Conservation (phyloP, 1,140 invertebrate species). For the Neuroterus valhalla region DNA sequence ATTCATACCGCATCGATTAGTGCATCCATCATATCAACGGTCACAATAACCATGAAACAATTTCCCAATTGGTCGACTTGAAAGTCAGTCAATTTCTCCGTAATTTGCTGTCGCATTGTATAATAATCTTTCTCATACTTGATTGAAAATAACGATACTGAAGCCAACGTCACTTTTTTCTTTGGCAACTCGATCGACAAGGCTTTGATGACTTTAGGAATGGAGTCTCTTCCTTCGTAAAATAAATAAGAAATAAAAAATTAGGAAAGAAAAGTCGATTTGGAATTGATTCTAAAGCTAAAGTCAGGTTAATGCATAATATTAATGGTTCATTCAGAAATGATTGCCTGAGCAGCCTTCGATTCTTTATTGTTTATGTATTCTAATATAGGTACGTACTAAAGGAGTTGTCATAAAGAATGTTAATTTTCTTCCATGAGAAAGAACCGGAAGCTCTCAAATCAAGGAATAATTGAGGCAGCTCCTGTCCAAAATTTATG, state of each 20-base stretch:
- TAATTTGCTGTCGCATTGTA: constrained; percentile 64
- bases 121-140: constrained; percentile 64
- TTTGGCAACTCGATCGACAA: constrained; percentile 73
- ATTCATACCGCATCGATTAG: constrained; percentile 78
- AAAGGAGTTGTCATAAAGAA: constrained; percentile 83
- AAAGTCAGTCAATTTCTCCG: constrained; percentile 74
- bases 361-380: background rate
- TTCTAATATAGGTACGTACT: constrained; percentile 72
- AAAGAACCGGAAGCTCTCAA: constrained; percentile 78
- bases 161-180: constrained; percentile 68
- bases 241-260: background rate
- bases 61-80: constrained; percentile 67
- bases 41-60: constrained; percentile 67
- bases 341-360: background rate
- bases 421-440: constrained; percentile 81
- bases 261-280: no score
- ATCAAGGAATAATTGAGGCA: constrained; percentile 85
- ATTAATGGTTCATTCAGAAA: background rate
- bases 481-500: constrained; percentile 79
- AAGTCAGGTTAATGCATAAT: no score
- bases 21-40: constrained; percentile 69
- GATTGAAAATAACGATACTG: constrained; percentile 77
- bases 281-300: no score
- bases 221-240: constrained; percentile 71
- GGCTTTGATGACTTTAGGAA: constrained; percentile 77